These are phyloP conservation scores for Galeopsomyia nigrocyanea DNA, from an alignment of 2,888 invertebrate species.

Conservation along the genomic window DNA sequence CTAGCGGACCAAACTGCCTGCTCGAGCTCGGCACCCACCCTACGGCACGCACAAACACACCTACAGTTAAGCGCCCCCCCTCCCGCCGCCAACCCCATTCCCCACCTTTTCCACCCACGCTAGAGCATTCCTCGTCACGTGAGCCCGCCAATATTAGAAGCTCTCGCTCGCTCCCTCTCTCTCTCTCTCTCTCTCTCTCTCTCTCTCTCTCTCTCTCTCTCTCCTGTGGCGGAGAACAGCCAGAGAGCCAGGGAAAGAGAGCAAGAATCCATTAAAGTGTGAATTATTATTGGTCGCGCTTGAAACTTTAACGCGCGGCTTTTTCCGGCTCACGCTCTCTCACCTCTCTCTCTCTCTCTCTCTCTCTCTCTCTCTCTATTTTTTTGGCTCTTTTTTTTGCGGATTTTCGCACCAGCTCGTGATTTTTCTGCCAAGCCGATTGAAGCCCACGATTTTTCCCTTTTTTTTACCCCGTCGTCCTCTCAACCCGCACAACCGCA, in stretches of 20 bases:
- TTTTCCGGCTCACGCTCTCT: not conserved
- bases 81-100: slow-evolving; percentile 13
- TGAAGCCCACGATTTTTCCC: slow-evolving; percentile 16
- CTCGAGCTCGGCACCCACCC: slow-evolving; percentile 38
- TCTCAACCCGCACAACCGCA: slow-evolving; percentile 29
- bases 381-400: slow-evolving; percentile 12
- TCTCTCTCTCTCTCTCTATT: not conserved
- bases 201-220: no score
- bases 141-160: slow-evolving; percentile 13
- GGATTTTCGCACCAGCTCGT: slow-evolving; percentile 19
- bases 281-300: slow-evolving; percentile 42
- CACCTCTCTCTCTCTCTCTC: slow-evolving; percentile 15
- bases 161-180: no score
- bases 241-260: slow-evolving; percentile 6
- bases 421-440: slow-evolving; percentile 13
- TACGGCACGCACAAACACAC: no score
- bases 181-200: no score
- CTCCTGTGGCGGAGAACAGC: slow-evolving; percentile 3
- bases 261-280: slow-evolving; percentile 44
- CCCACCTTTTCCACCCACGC: no score
- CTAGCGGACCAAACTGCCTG: slow-evolving; percentile 67
- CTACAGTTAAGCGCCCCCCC: not conserved
- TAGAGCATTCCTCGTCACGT: slow-evolving; percentile 24
- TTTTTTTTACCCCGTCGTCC: slow-evolving; percentile 28
- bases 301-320: slow-evolving; percentile 19